These are phyloP conservation scores for Neotragus pygmaeus DNA, from an alignment of 2,113 vertebrate species.

Conservation along the genomic window DNA sequence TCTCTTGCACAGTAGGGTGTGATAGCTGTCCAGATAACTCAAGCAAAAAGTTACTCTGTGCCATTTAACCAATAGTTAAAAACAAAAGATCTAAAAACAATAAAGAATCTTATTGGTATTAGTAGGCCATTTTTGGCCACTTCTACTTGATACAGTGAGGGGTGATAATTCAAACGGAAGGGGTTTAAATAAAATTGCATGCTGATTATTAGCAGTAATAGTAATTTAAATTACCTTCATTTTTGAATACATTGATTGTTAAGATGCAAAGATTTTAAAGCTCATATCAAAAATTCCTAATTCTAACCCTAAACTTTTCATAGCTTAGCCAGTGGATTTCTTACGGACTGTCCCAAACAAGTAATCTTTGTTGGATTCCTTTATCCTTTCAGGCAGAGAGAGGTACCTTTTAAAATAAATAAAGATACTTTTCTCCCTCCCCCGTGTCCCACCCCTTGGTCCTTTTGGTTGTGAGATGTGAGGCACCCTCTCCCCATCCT, in stretches of 20 bases:
- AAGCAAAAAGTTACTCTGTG: background rate
- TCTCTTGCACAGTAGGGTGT: background rate
- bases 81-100: background rate
- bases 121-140: background rate
- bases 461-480: background rate
- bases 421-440: background rate
- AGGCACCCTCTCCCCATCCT: background rate
- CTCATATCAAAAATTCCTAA: background rate
- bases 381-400: background rate
- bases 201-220: background rate
- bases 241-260: background rate
- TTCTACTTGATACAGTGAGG: background rate
- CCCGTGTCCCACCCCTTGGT: rapidly evolving
- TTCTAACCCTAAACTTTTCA: background rate
- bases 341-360: background rate
- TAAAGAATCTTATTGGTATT: background rate
- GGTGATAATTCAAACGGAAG: background rate
- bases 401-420: background rate
- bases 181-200: background rate
- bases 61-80: background rate
- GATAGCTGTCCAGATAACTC: background rate
- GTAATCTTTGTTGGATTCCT: background rate
- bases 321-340: background rate
- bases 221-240: background rate
- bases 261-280: slow-evolving; percentile 5